Conservation (phyloP, 1,140 invertebrate genomes). For the Nephotettix cincticeps region DNA sequence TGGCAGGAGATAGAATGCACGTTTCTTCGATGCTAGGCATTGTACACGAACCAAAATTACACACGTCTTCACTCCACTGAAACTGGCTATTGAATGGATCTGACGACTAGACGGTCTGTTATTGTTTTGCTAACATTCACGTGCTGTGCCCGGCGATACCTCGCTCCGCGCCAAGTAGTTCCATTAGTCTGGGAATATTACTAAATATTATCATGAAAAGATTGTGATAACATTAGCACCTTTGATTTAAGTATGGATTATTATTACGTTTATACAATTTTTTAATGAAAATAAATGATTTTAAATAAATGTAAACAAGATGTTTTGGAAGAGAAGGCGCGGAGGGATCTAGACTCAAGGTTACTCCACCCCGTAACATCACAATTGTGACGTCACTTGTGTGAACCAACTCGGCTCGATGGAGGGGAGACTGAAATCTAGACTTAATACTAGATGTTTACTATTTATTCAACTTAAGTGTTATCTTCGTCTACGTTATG, state of each 20-base stretch:
- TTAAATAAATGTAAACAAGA: conserved; percentile 33
- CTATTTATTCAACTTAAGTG: too few species aligned
- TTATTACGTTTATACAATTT: too few species aligned
- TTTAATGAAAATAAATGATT: too few species aligned
- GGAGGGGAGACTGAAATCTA: conserved; percentile 1
- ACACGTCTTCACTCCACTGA: neutral
- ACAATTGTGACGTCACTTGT: conserved; percentile 34
- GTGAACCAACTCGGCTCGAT: conserved; percentile 9
- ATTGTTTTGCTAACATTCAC: conserved; percentile 38
- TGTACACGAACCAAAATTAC: conserved; percentile 6
- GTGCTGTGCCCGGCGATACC: conserved; percentile 15
- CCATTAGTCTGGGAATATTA: conserved; percentile 29
- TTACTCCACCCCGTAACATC: conserved; percentile 38
- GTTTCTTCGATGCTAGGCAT: conserved; percentile 47
- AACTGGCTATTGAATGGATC: conserved; percentile 35
- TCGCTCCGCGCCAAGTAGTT: conserved; percentile 34
- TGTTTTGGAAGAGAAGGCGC: conserved; percentile 34
- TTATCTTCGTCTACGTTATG: too few species aligned
- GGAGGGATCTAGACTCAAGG: conserved; percentile 39
- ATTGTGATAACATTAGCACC: too few species aligned
- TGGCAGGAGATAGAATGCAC: conserved; percentile 40
- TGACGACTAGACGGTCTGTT: conserved; percentile 35
- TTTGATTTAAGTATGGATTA: too few species aligned
- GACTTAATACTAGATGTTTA: too few species aligned
- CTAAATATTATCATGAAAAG: too few species aligned